phyloP scores from a whole-genome alignment of 1,140 invertebrate genomes.

The Globodera ellingtonae region DNA sequence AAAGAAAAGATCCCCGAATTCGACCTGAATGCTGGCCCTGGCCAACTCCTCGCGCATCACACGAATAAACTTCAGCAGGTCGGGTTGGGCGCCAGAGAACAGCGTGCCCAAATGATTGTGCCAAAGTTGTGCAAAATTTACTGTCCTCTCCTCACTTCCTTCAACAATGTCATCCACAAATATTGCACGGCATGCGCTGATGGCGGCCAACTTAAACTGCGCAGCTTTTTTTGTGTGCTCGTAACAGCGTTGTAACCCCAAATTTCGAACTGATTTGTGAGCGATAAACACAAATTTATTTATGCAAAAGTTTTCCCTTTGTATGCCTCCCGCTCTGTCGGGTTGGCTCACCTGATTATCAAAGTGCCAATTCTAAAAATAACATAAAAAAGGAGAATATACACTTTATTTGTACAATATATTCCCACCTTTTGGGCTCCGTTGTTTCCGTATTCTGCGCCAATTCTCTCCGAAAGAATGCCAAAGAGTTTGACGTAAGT shows the following conservation, averaged over 20 bases:
- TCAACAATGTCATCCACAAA: constrained; percentile 15
- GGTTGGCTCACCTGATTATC: constrained; percentile 10
- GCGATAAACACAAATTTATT: too few species aligned
- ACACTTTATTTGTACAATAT: too few species aligned
- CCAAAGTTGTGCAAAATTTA: constrained; percentile 18
- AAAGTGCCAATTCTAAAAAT: constrained; percentile 28
- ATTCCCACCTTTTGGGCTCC: neutral
- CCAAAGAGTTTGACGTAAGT: constrained; percentile 24
- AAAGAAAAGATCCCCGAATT: neutral
- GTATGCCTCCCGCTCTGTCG: too few species aligned
- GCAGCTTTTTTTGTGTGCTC: neutral
- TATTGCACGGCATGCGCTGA: constrained; percentile 14
- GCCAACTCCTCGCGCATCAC: constrained; percentile 27
- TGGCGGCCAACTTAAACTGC: constrained; percentile 1
- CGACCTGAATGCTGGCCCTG: constrained; percentile 11
- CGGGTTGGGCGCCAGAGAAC: constrained; percentile 13
- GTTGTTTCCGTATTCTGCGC: constrained; percentile 16
- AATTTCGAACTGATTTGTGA: too few species aligned
- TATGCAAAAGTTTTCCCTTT: too few species aligned
- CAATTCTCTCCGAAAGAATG: constrained; percentile 14
- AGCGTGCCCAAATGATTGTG: constrained; percentile 11
- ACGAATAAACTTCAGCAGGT: constrained; percentile 11
- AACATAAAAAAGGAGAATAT: neutral
- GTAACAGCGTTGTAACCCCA: too few species aligned
- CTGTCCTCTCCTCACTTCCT: constrained; percentile 8